Evolutionary conservation across 2,797 vertebrate genomes (phyloP), one percentile per base, ranked within the genome.

Genomic region (Tadarida brasiliensis): DNA sequence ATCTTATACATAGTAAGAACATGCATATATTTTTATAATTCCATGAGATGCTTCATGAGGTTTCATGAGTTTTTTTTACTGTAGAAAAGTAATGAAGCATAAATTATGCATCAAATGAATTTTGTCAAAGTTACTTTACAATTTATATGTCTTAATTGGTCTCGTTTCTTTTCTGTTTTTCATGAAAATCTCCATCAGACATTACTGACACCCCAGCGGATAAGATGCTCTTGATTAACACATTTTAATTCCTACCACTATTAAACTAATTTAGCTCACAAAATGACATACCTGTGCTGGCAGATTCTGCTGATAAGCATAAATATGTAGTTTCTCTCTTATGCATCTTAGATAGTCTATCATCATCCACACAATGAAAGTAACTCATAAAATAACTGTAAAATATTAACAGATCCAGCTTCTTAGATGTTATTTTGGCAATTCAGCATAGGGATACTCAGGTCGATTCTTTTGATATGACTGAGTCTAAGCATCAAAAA

Each of bases 201-300:
- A 44, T 77, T 78, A 96, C 61, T 97, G 90, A 70, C 90, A 97
- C 28, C 35, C 59, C 47, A 97, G 68, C 28, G 78, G 80, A 33
- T 70, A 95, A 95, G 92, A 95, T 3, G 70, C 12, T 97, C 90
- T 81, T 97, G 91, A 98, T 97, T 96, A 98, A 95, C 92, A 97
- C 77, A 95, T 96, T 98, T 97, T 94, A 96, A 97, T 97, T 97
- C 97, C 78, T 97, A 97, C 90, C 86, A 95, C 80, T 93, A 86
- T 94, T 96, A 95, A 98, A 94, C n/a, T 96, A 96, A 97, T 97
- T 97, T 93, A 97, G 92, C 81, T 97, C 85, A 96, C 91, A 93
- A 96, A 97, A 97, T 67, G 20, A 94, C 94, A 96, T 61, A 73
- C 81, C 89, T 95, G 47, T 87, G 68, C 81, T 94, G 51, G 86